These are phyloP conservation scores for Isaurus tuberculatus DNA, from an alignment of 92 coral and sea anemone genomes.

Conservation along the genomic window DNA sequence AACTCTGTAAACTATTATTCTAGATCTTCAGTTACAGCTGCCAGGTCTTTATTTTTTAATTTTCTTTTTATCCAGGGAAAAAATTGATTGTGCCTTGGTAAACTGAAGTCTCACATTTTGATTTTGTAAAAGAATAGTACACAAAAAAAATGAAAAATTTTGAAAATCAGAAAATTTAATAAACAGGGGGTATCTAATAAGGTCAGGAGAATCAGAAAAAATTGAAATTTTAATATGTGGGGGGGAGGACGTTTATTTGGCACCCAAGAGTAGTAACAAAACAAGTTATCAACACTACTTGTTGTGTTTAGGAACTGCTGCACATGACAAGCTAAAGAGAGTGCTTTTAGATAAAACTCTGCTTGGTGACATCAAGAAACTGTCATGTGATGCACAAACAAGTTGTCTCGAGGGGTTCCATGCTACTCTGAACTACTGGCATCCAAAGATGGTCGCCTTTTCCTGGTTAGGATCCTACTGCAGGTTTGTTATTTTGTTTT, in stretches of 20 bases:
- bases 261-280: slow-evolving; percentile 7
- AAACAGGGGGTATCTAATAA: neutral
- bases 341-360: slow-evolving; percentile 52
- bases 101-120: neutral
- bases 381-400: slow-evolving; percentile 75
- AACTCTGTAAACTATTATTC: neutral
- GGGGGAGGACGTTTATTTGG: neutral
- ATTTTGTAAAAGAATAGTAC: neutral
- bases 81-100: slow-evolving; percentile 8
- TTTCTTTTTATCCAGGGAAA: no score
- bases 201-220: neutral
- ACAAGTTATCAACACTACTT: slow-evolving; percentile 5
- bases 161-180: neutral
- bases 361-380: slow-evolving; percentile 59
- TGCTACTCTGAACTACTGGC: slow-evolving; percentile 79
- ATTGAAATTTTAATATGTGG: slow-evolving; percentile 7
- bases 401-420: slow-evolving; percentile 78
- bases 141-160: neutral
- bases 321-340: slow-evolving; percentile 53
- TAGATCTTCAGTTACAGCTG: neutral
- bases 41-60: no score
- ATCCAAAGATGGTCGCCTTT: slow-evolving; percentile 73
- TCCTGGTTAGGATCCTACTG: slow-evolving; percentile 70
- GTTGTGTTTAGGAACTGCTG: slow-evolving; percentile 52
- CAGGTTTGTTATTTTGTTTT: slow-evolving; percentile 48